Evolutionary conservation across 30 jellyfish, hydroid and myxozoan species (phyloP).

Genomic region (Turritopsis rubra): DNA sequence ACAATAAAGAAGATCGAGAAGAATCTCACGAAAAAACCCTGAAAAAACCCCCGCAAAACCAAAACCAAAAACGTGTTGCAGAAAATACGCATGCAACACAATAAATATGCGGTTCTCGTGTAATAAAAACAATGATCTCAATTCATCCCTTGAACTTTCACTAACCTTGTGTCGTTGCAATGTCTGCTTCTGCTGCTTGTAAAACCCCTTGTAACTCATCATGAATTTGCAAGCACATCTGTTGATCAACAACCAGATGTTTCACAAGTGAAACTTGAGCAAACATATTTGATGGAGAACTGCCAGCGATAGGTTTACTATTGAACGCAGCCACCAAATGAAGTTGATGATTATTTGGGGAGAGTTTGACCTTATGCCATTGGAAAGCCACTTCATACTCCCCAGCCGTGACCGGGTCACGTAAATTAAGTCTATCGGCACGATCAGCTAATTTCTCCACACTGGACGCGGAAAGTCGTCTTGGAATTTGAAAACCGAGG

Average conservation of each 20-base stretch:
- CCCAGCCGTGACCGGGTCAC: constrained; percentile 70
- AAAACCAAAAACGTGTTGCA: too few species aligned
- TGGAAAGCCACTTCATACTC: constrained; percentile 62
- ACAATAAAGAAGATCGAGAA: background rate
- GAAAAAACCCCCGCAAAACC: too few species aligned
- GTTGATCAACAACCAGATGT: background rate
- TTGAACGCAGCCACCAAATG: constrained; percentile 45
- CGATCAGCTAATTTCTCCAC: constrained; percentile 42
- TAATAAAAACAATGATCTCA: background rate
- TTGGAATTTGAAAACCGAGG: background rate
- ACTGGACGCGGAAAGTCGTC: background rate
- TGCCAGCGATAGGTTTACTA: constrained; percentile 44
- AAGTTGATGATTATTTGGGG: background rate
- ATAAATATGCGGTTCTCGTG: background rate
- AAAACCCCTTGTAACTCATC: background rate
- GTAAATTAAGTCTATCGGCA: constrained; percentile 52
- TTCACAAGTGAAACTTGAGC: background rate
- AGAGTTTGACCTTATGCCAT: constrained; percentile 54
- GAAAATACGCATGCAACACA: too few species aligned
- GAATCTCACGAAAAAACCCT: too few species aligned
- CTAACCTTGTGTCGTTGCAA: constrained; percentile 15
- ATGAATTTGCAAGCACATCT: background rate
- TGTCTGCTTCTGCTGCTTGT: constrained; percentile 1
- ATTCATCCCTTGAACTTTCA: background rate
- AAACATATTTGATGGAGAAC: constrained; percentile 3